Evolutionary conservation across 53 echinoderm and acorn worm genomes (phyloP).

Genomic region (Astropecten irregularis): DNA sequence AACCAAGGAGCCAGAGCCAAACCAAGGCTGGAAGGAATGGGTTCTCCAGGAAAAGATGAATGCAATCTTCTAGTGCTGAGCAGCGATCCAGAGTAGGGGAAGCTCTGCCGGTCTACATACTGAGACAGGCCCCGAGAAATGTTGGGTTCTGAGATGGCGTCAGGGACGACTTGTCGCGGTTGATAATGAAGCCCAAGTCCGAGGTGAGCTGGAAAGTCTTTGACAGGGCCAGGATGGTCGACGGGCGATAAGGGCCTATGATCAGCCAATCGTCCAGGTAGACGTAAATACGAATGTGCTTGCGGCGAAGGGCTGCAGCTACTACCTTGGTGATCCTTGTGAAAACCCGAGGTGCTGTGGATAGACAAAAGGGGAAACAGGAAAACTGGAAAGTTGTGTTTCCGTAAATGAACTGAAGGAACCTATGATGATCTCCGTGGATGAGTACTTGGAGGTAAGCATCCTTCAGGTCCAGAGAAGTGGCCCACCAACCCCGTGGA

Average conservation of each 20-base stretch:
- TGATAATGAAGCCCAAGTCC: not conserved
- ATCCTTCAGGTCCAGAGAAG: slow-evolving; percentile 5
- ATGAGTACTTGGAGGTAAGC: slow-evolving; percentile 15
- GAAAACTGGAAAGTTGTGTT: not conserved
- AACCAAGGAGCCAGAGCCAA: slow-evolving; percentile 21
- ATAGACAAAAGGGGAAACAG: slow-evolving; percentile 5
- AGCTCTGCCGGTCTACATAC: not conserved
- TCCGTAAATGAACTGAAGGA: not conserved
- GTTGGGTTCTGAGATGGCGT: not conserved
- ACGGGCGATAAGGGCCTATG: not conserved
- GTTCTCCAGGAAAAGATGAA: not conserved
- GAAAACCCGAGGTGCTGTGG: slow-evolving; percentile 31
- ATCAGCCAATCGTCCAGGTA: slow-evolving; percentile 40
- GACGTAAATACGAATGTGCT: slow-evolving; percentile 3
- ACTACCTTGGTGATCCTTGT: slow-evolving; percentile 33
- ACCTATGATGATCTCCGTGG: not conserved
- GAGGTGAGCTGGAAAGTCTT: not conserved
- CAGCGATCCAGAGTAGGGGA: not conserved
- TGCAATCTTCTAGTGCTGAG: not conserved
- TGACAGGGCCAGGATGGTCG: not conserved
- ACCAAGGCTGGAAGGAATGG: not conserved
- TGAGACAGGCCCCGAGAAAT: not conserved
- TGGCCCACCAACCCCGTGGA: slow-evolving; percentile 6
- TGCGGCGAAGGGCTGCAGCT: not conserved
- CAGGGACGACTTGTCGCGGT: not conserved